These are phyloP conservation scores for Mirounga angustirostris DNA, from an alignment of 2,113 vertebrate species.

Conservation along the genomic window DNA sequence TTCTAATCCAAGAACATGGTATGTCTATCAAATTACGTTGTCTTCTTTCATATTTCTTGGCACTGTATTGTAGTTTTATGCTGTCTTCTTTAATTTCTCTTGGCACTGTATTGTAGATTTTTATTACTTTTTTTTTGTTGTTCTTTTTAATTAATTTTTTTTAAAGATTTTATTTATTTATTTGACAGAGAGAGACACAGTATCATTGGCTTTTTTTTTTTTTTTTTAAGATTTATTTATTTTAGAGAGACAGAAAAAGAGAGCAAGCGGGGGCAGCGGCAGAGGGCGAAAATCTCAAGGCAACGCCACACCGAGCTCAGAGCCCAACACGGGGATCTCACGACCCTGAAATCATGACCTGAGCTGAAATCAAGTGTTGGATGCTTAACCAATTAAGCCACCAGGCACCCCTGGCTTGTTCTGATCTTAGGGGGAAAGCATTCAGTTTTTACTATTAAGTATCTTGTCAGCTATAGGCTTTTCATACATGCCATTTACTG, in stretches of 20 bases:
- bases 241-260: too few species aligned
- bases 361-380: neutral
- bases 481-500: neutral
- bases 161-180: too few species aligned
- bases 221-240: neutral
- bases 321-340: neutral
- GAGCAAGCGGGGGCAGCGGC: too few species aligned
- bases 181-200: too few species aligned
- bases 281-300: too few species aligned
- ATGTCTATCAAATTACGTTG: neutral
- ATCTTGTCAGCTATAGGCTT: slow-evolving; percentile 14
- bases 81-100: neutral
- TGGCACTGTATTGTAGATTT: neutral
- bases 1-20: neutral
- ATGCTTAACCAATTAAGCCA: neutral
- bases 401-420: neutral
- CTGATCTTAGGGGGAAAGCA: neutral
- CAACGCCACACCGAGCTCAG: too few species aligned
- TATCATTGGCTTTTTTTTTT: neutral
- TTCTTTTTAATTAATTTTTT: neutral
- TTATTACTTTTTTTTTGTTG: neutral
- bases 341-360: neutral
- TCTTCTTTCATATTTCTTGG: slow-evolving; percentile 15
- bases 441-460: slow-evolving; percentile 20
- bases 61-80: neutral